A percentile compares a stretch with the other conserved stretches of the same genome.
These are phyloP conservation scores for Poicephalus gulielmi DNA, from an alignment of 2,113 vertebrate genomes.

Conservation along the genomic window DNA sequence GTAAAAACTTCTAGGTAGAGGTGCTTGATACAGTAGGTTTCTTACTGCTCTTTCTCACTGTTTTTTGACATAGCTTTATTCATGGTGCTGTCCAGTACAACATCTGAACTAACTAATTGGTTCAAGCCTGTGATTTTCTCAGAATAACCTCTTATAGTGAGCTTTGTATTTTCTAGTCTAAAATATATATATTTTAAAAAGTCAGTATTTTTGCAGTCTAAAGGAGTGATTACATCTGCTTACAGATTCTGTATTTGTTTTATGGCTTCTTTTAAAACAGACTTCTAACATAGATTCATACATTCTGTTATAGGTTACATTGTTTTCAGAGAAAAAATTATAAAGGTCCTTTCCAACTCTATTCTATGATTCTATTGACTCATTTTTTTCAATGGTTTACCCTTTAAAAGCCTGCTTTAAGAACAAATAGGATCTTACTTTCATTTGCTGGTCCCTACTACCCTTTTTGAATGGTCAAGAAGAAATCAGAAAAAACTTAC, in stretches of 20 bases:
- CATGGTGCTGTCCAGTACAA: neutral
- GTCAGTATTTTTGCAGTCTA: neutral
- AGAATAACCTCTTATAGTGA: neutral
- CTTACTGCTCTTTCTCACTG: neutral
- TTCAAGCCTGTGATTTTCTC: neutral
- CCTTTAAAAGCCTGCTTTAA: neutral
- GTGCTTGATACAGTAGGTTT: neutral
- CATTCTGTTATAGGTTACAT: neutral
- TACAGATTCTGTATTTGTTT: neutral
- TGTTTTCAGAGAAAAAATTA: neutral
- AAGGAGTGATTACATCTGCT: neutral
- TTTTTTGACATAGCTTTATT: neutral
- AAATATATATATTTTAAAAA: fast-evolving
- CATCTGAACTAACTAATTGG: neutral
- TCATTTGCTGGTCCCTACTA: neutral
- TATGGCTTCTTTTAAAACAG: neutral
- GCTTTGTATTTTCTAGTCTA: neutral
- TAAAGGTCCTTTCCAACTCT: neutral
- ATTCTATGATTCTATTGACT: neutral
- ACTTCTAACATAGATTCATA: neutral
- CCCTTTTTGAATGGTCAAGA: neutral
- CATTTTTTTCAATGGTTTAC: neutral
- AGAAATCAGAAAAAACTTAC: neutral
- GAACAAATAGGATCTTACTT: neutral
- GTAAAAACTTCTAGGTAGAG: fast-evolving